Evolutionary conservation across 2,113 vertebrate genomes (phyloP), one percentile per base, ranked within the genome.

Genomic region (Crypturellus undulatus): DNA sequence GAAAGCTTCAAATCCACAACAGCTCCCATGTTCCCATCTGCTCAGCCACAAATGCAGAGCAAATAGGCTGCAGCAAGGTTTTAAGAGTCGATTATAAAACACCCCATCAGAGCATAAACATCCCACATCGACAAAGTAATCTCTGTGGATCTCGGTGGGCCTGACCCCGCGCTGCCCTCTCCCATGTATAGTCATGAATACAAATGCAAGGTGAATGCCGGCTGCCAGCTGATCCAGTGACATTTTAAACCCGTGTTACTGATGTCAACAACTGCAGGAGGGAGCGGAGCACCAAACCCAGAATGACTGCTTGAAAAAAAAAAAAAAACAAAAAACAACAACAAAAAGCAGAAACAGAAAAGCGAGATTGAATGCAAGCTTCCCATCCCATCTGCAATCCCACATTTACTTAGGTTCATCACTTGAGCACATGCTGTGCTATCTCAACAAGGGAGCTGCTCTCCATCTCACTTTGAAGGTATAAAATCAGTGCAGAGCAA

Each of bases 121-220:
- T 95, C 87, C 82, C 90, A 72, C 87, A 96, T 65, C n/a, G 78
- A 95, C 92, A 96, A 92, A 93, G 93, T 96, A 96, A 94, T 96
- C 94, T 94, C 93, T 84, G 85, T 92, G 90, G 85, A 94, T 94
- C 91, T 95, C 94, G 72, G 88, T 96, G 93, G 86, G 88, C 79
- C 88, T 96, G 93, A 96, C 92, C 95, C 59, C 54, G 58, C 49
- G 75, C 90, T 94, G 80, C 72, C 88, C 92, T 93, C 86, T 96
- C 94, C 93, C 90, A 96, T 95, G 95, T 88, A 93, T 91, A 96
- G 94, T 92, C 93, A 96, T 92, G 92, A 96, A 97, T 95, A 96
- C 83, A 95, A 96, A 96, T 95, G 86, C 90, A 96, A 96, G 95
- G 90, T 96, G 95, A 95, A 91, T 40, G 79, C 79, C 20, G 72